Base-by-base conservation (phyloP, 2,113 vertebrate species). In the Polypterus senegalus region DNA sequence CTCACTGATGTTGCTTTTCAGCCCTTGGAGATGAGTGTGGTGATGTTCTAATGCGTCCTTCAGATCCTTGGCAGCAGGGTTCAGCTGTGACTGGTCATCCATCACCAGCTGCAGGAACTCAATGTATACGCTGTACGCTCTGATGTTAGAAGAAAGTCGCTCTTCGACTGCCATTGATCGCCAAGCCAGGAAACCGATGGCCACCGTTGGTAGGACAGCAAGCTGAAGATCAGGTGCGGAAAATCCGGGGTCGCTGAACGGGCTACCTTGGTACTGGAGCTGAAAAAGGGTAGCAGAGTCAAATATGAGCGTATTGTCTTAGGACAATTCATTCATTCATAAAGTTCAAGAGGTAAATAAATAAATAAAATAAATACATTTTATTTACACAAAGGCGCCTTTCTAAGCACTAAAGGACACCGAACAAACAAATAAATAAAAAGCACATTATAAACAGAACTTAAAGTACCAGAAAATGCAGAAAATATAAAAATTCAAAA, bases 241-340 rank as follows among this genome's bases (percentile, higher is more conserved):
- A 60, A 84, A 83, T 5, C 63, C 73, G 1, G 72, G 63, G 44
- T 76, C 72, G 1, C 72, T 81, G 61, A 83, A 81, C 2, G 80
- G 82, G 11, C 62, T 58, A 1, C 80, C 81, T 67, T 81, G 78
- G 58, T 59, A 4, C 47, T 68, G 61, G 58, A 81, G 73, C 82
- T 81, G 57, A 2, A 6, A 0, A 47, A 58, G 48, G 3, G 8
- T 27, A 27, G 27, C 27, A 27, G 27, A 2, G 27, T 27, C 27
- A 27, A 27, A 27, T 27, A 27, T 27, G 27, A 27, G 27, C 27
- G 1, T 27, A 27, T 27, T 27, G 27, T 27, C 27, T 27, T 27
- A 27, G 27, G 27, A 27, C 27, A 27, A 27, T 27, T 27, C 27
- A 27, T 27, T 27, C 27, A 27, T 27, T 27, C 27, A 27, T 27